Percentiles rank a stretch among this genome's conserved stretches.
Evolutionary conservation across 2,797 vertebrate genomes (phyloP).

Genomic region (Pangasius macronema): DNA sequence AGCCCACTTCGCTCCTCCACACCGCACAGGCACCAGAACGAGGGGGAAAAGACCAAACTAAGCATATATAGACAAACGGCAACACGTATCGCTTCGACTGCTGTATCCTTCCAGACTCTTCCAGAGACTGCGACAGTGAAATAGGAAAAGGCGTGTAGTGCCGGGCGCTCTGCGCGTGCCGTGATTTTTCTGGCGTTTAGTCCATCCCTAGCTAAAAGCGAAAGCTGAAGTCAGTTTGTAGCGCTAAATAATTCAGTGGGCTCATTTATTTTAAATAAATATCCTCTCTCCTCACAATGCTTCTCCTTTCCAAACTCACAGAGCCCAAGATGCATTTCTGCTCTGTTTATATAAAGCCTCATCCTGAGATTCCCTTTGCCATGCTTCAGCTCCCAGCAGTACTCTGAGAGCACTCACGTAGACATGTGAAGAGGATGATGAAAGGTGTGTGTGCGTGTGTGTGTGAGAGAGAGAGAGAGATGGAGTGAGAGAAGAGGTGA

Average conservation of each 20-base stretch:
- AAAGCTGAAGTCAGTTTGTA: conserved; percentile 77
- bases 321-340: conserved; percentile 65
- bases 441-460: conserved; percentile 46
- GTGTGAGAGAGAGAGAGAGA: background rate
- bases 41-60: background rate
- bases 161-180: conserved; percentile 16
- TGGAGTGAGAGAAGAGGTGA: background rate
- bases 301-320: conserved; percentile 58
- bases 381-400: conserved; percentile 57
- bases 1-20: conserved; percentile 66
- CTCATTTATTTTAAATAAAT: conserved; percentile 73
- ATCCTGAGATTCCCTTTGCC: conserved; percentile 62
- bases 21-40: conserved; percentile 53
- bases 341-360: conserved; percentile 72
- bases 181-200: conserved; percentile 62
- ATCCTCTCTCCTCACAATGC: conserved; percentile 57
- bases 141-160: background rate
- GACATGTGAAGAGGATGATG: conserved; percentile 69
- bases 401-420: conserved; percentile 59
- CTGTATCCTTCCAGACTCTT: background rate
- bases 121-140: background rate
- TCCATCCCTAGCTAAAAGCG: conserved; percentile 66
- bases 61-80: background rate
- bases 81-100: background rate
- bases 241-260: conserved; percentile 73